Base-by-base conservation (phyloP, 2,797 vertebrate genomes). In the Dryobates pubescens region DNA sequence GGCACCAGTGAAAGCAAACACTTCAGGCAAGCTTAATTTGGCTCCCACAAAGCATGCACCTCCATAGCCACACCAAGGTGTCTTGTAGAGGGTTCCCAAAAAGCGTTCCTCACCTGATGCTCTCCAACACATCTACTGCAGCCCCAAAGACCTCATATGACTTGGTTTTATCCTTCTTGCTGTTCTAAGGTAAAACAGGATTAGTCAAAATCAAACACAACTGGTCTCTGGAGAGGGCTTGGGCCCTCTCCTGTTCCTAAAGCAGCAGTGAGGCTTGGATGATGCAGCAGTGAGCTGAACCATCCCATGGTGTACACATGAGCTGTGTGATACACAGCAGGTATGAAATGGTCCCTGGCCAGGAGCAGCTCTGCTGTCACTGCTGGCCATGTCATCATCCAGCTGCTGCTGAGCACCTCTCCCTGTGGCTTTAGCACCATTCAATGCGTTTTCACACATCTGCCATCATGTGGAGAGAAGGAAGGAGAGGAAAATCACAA, bases 281-380 rank as follows among this genome's bases (percentile, higher is more conserved):
- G n/a, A 43, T 14, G 27, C 63, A 26, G 1, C 49, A 4, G 34
- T 3, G 5, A 78, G 58, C n/a, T 32, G 69, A 77, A 7, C 63
- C 9, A 0, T 23, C 14, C 68, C 63, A 45, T 0, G 0, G 27
- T 2, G 1, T 26, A 8, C 36, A 2, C 51, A 54, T 3, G 15
- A 29, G 24, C 26, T 54, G 53, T 29, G 61, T 5, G 34, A 36
- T 11, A 53, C 0, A 1, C 22, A 57, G 49, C n/a, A 12, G 51
- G 43, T 3, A 4, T 6, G 45, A 49, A 43, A 54, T 0, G 17
- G 19, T 45, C 29, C 10, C 41, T 2, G 29, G 41, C 22, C 41
- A 62, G 34, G n/a, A 49, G 26, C 17, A 77, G 30, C 74, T 67
- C 77, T 59, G 53, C 62, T 12, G 0, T 22, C 79, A 34, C n/a